Evolutionary conservation across 1,140 invertebrate species (phyloP).

Genomic region (Penaeus japonicus): DNA sequence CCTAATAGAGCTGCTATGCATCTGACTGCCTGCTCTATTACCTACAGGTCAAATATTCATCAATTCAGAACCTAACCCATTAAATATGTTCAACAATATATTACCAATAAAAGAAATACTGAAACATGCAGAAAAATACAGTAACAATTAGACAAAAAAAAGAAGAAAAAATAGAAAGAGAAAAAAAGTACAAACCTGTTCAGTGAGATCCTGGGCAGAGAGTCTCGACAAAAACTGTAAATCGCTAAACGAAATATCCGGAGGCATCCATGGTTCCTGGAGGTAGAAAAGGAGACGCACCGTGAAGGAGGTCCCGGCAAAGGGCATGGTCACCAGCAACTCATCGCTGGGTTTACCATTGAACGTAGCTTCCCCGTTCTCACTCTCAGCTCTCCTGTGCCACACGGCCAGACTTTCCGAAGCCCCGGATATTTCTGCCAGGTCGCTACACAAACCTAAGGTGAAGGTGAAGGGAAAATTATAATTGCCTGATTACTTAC

Average conservation of each 20-base stretch:
- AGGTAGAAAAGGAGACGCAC: constrained; percentile 29
- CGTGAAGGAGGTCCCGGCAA: constrained; percentile 28
- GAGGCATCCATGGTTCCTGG: constrained; percentile 32
- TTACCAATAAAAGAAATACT: too few relatives aligned
- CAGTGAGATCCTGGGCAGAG: constrained; percentile 25
- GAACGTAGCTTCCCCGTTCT: not conserved
- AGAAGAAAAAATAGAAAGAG: not conserved
- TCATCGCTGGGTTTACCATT: not conserved
- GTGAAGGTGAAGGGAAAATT: not conserved
- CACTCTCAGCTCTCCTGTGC: constrained; percentile 23
- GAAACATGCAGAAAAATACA: too few relatives aligned
- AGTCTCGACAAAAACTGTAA: not conserved
- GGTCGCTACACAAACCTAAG: constrained; percentile 36
- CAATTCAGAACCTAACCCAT: too few relatives aligned
- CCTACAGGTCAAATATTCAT: too few relatives aligned
- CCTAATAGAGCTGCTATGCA: too few relatives aligned
- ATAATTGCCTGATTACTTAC: not conserved
- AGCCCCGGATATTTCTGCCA: constrained; percentile 28
- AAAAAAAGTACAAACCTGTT: not conserved
- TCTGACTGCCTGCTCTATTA: too few relatives aligned
- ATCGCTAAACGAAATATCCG: constrained; percentile 34
- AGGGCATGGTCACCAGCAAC: constrained; percentile 31
- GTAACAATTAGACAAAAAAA: too few relatives aligned
- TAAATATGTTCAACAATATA: too few relatives aligned
- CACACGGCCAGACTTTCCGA: constrained; percentile 9